Evolutionary conservation across 2,888 invertebrate species (phyloP), one percentile per base, ranked within the genome.

Genomic region (Orgyia antiqua): DNA sequence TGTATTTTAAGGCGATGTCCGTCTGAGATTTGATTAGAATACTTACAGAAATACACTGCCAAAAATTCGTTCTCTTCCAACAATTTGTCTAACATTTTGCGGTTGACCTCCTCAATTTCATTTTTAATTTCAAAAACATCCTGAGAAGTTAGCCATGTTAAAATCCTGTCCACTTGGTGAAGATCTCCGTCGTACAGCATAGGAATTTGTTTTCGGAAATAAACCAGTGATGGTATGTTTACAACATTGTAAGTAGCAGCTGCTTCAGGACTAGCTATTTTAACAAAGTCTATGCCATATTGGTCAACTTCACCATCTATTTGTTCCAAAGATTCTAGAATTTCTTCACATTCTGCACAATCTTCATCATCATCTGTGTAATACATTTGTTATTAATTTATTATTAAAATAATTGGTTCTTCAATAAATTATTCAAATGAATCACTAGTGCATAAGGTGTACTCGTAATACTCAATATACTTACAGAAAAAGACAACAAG

Each of bases 91-190:
- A 98, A 87, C 96, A 97, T 97, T 82, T 97, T 97, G 42, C 95
- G 92, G 75, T 98, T 97, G 5, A 98, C 98, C 71, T 98, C 97
- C 72, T 97, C 97, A 62, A 98, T 98, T 89, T 97, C 97, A 66
- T 96, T 97, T 87, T 96, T 96, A 31, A 97, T 93, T 79, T 97
- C 96, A 79, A 97, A 96, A 31, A 96, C 95, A 68, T 97, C 97
- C 65, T 97, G 96, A 27, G 96, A 96, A 13, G 97, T 97, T 23
- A 97, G 79, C 97, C 97, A 97, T 42, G 92, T 90, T 3, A 97
- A 83, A 11, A 97, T 90, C 66, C 91, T 92, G 29, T 95, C 95
- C 19, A 94, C 94, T 71, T 97, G 96, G 42, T 91, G 92, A 19
- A 97, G 78, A 66, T 97, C 97, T 3, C 97, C 96, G 54, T 97